Percentiles rank a stretch among this genome's conserved stretches.
Conservation (phyloP, 2,797 vertebrate species). For the Brachyrhaphis roseni region DNA sequence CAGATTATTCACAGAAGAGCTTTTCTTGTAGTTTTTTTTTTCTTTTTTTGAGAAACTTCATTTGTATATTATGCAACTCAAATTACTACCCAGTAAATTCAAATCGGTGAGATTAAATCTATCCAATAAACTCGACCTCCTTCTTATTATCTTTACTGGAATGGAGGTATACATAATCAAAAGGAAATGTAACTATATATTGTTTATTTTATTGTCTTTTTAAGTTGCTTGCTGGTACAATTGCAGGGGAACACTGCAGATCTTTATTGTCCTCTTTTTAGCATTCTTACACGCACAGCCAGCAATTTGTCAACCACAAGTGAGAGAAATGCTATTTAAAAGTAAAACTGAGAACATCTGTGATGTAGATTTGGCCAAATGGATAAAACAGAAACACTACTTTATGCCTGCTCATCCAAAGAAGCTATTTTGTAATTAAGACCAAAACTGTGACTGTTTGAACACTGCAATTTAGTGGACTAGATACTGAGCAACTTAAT, state of each 20-base stretch:
- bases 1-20: background rate
- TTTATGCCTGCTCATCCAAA: conserved; percentile 1
- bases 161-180: background rate
- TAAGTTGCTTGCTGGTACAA: background rate
- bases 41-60: background rate
- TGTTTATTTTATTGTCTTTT: background rate
- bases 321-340: background rate
- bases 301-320: conserved; percentile 15
- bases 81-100: background rate
- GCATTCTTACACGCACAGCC: conserved; percentile 7
- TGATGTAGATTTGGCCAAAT: background rate
- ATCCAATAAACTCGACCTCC: background rate
- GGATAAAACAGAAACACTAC: conserved; percentile 3
- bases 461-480: background rate
- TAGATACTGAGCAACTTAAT: background rate
- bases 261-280: conserved; percentile 3
- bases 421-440: background rate
- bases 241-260: background rate
- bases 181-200: background rate
- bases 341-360: conserved; percentile 3
- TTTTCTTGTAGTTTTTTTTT: background rate
- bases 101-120: background rate
- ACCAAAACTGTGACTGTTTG: conserved; percentile 2
- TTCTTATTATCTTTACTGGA: background rate
- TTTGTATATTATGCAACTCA: background rate